phyloP scores from a whole-genome alignment of 2,888 invertebrate species.

The Pollenia angustigena region DNA sequence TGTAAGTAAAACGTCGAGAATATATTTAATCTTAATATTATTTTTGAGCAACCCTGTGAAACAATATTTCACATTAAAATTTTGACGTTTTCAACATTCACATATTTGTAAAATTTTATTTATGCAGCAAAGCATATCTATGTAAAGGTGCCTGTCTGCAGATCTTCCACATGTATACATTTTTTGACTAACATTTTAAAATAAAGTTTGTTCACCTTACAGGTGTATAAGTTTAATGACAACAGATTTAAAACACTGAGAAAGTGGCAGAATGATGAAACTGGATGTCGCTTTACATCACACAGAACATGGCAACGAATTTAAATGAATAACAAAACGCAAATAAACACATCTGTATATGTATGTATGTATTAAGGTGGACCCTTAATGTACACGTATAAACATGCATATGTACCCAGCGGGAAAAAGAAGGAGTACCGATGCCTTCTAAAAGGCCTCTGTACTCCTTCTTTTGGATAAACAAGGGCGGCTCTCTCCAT shows the following conservation, averaged over 20 bases:
- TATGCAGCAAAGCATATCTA: conserved; percentile 22
- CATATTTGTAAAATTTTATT: conserved; percentile 25
- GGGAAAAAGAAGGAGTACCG: too few species aligned
- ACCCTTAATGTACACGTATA: too few species aligned
- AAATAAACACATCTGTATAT: neutral
- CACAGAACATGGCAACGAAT: conserved; percentile 51
- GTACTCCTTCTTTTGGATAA: too few species aligned
- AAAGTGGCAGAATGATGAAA: conserved; percentile 2
- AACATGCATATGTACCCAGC: too few species aligned
- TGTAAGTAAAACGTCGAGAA: too few species aligned
- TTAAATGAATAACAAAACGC: conserved; percentile 38
- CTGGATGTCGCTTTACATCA: conserved; percentile 36
- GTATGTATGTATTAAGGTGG: too few species aligned
- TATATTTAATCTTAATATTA: too few species aligned
- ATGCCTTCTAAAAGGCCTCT: too few species aligned
- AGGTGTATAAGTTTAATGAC: neutral
- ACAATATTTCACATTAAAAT: neutral
- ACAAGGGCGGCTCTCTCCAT: too few species aligned
- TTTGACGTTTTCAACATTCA: conserved; percentile 37
- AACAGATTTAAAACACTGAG: neutral
- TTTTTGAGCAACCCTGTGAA: too few species aligned
- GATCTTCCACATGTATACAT: neutral
- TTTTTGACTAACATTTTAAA: neutral
- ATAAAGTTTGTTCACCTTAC: neutral
- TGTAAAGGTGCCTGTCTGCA: conserved; percentile 37